Percentiles rank a stretch among this genome's conserved stretches.
Conservation (phyloP, 2,113 vertebrate species). For the Eudyptes chrysolophus region DNA sequence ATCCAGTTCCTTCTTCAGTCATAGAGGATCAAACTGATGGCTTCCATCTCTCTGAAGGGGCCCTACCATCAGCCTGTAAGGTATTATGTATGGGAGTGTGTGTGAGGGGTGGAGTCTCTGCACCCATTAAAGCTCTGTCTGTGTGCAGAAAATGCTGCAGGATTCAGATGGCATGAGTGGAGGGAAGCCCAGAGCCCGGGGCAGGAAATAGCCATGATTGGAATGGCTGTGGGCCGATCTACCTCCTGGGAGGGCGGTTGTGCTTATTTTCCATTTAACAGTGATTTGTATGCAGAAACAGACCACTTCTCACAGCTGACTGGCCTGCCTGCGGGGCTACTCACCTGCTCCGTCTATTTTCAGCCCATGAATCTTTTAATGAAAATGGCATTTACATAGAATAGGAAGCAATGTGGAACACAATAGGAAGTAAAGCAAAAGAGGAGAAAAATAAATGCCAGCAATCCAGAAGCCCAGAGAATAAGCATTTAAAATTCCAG, state of each 20-base stretch:
- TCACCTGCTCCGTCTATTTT: conserved; percentile 25
- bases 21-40: background rate
- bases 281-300: conserved; percentile 37
- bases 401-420: background rate
- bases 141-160: background rate
- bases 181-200: background rate
- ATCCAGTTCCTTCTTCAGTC: background rate
- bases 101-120: background rate
- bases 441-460: background rate
- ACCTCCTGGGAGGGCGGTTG: background rate
- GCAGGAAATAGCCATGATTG: background rate
- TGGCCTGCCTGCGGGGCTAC: conserved; percentile 25
- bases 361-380: background rate
- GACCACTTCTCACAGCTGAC: background rate
- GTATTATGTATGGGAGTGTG: background rate
- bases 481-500: background rate
- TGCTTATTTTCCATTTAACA: background rate
- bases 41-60: background rate
- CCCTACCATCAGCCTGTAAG: background rate
- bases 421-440: background rate
- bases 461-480: background rate
- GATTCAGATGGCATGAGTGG: background rate
- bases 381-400: background rate
- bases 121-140: background rate
- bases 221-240: background rate